These are phyloP conservation scores for Furcifer pardalis DNA, from an alignment of 2,797 vertebrate species.

Conservation along the genomic window DNA sequence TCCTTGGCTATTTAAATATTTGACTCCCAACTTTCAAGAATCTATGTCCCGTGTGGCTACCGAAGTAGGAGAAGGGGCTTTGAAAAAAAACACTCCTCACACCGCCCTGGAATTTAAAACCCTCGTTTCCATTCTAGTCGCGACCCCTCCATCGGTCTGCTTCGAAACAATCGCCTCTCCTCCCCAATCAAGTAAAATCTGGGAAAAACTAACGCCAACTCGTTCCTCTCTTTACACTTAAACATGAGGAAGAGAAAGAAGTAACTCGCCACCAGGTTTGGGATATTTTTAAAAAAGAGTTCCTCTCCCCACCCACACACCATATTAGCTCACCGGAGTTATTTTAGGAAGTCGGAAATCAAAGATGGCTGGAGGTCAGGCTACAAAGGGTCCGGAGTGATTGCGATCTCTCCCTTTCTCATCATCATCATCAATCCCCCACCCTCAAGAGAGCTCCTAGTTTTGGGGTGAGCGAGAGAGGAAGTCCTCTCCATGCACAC, in stretches of 20 bases:
- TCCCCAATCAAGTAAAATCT: background rate
- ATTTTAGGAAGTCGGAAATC: constrained; percentile 86
- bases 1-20: too few species aligned
- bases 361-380: constrained; percentile 87
- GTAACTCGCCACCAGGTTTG: background rate
- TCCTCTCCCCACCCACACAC: constrained; percentile 32
- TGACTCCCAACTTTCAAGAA: background rate
- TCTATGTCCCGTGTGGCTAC: too few species aligned
- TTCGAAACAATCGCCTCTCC: background rate
- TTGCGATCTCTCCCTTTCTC: constrained; percentile 57
- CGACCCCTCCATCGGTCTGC: background rate
- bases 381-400: constrained; percentile 79
- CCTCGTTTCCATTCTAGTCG: background rate
- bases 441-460: constrained; percentile 48
- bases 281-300: background rate
- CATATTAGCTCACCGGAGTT: constrained; percentile 73
- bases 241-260: background rate
- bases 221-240: background rate
- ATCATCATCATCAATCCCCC: background rate
- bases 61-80: background rate
- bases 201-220: background rate
- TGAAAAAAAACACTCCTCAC: background rate
- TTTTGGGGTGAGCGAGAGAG: background rate
- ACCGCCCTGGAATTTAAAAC: background rate
- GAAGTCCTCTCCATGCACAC: background rate